Evolutionary conservation across 1,140 invertebrate species (phyloP).

Genomic region (Aphidius gifuensis): DNA sequence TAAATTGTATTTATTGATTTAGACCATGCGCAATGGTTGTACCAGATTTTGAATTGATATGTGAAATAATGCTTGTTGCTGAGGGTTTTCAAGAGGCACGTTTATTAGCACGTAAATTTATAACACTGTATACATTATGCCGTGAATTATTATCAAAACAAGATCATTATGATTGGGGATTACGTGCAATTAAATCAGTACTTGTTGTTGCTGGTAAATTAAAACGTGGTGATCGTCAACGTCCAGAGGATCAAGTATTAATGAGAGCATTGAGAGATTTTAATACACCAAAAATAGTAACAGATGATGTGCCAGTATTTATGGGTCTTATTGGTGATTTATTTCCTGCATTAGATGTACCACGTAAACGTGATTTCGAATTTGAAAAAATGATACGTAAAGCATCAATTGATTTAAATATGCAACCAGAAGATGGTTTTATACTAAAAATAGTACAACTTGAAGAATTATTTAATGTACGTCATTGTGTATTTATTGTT

Average conservation of each 20-base stretch:
- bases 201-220: conserved; percentile 86
- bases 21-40: conserved; percentile 94
- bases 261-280: conserved; percentile 88
- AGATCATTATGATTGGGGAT: conserved; percentile 93
- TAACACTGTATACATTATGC: conserved; percentile 85
- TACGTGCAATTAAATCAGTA: conserved; percentile 89
- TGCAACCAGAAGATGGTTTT: conserved; percentile 90
- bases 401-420: conserved; percentile 76
- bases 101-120: conserved; percentile 84
- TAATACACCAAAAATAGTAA: conserved; percentile 89
- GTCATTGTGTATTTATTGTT: conserved; percentile 92
- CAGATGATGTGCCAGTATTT: conserved; percentile 84
- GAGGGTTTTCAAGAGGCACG: conserved; percentile 88
- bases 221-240: conserved; percentile 65
- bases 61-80: conserved; percentile 91
- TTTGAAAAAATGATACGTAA: conserved; percentile 79
- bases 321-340: conserved; percentile 87
- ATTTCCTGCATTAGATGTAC: conserved; percentile 86
- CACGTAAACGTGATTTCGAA: conserved; percentile 75
- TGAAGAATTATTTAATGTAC: conserved; percentile 86
- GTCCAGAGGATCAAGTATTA: conserved; percentile 75
- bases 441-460: conserved; percentile 87
- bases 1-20: conserved; percentile 31
- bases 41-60: conserved; percentile 89
- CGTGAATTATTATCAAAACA: conserved; percentile 86